These are phyloP conservation scores for Halcyon malimbica DNA, from an alignment of 2,113 vertebrate species.

Conservation along the genomic window DNA sequence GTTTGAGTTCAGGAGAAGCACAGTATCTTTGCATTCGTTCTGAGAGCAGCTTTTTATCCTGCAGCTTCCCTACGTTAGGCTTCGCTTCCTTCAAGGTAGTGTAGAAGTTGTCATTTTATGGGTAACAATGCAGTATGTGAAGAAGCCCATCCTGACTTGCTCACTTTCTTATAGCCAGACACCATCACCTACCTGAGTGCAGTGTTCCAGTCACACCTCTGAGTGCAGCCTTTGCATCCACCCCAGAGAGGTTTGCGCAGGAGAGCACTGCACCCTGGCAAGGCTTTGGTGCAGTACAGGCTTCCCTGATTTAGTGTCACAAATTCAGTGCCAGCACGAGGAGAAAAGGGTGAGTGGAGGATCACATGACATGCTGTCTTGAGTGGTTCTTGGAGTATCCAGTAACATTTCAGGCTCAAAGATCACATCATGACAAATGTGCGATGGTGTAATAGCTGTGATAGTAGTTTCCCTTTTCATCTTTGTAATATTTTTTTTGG, in stretches of 20 bases:
- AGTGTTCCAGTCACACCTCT: not conserved
- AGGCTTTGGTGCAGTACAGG: not conserved
- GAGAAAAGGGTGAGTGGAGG: not conserved
- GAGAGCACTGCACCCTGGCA: accelerated
- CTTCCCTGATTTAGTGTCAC: not conserved
- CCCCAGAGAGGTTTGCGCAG: too few species aligned
- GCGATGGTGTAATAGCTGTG: not conserved
- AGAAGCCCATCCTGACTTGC: not conserved
- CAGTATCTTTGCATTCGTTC: not conserved
- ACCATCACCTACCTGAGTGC: accelerated
- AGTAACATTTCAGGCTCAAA: not conserved
- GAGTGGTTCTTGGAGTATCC: not conserved
- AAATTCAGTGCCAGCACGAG: not conserved
- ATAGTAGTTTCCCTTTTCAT: not conserved
- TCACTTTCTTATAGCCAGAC: not conserved
- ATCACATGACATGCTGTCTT: not conserved
- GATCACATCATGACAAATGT: not conserved
- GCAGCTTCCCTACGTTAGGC: not conserved
- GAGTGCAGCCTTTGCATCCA: not conserved
- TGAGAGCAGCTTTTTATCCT: not conserved
- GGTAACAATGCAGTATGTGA: not conserved
- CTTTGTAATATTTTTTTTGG: not conserved
- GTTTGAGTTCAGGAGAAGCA: not conserved
- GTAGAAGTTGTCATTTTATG: not conserved
- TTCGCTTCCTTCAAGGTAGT: not conserved